phyloP scores from a whole-genome alignment of 2,113 vertebrate genomes.

The Caloenas nicobarica region DNA sequence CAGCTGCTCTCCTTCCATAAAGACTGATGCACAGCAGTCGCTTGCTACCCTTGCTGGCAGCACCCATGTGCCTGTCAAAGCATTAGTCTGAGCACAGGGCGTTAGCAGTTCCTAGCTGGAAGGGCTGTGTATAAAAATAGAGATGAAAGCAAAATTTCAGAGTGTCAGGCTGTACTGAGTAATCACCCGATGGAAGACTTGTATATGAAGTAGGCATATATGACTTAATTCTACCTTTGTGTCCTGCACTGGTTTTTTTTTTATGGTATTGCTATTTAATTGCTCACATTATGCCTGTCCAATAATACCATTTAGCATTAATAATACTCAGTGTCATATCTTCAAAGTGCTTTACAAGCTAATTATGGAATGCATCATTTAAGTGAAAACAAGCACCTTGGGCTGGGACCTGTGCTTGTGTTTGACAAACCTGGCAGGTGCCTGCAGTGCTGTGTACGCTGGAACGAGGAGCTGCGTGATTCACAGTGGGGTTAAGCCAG shows the following conservation, averaged over 20 bases:
- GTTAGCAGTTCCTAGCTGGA: neutral
- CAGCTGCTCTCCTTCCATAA: neutral
- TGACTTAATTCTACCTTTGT: neutral
- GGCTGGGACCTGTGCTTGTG: neutral
- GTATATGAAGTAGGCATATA: neutral
- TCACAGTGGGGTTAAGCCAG: neutral
- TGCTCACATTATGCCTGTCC: neutral
- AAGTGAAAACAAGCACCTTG: constrained; percentile 6
- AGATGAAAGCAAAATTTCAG: neutral
- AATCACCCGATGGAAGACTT: neutral
- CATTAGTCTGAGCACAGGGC: neutral
- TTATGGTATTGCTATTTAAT: constrained; percentile 21
- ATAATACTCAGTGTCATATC: neutral
- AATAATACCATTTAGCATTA: neutral
- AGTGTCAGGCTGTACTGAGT: neutral
- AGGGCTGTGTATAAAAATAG: neutral
- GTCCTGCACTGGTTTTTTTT: neutral
- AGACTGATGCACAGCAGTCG: neutral
- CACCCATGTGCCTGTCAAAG: neutral
- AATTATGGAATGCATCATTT: constrained; percentile 9
- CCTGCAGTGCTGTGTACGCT: neutral
- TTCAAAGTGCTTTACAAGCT: constrained; percentile 8
- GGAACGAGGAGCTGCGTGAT: neutral
- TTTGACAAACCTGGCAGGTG: neutral
- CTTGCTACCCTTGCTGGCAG: neutral